A percentile compares a stretch with the other conserved stretches of the same genome.
phyloP scores from a whole-genome alignment of 2,888 invertebrate genomes.

The Homarus gammarus region DNA sequence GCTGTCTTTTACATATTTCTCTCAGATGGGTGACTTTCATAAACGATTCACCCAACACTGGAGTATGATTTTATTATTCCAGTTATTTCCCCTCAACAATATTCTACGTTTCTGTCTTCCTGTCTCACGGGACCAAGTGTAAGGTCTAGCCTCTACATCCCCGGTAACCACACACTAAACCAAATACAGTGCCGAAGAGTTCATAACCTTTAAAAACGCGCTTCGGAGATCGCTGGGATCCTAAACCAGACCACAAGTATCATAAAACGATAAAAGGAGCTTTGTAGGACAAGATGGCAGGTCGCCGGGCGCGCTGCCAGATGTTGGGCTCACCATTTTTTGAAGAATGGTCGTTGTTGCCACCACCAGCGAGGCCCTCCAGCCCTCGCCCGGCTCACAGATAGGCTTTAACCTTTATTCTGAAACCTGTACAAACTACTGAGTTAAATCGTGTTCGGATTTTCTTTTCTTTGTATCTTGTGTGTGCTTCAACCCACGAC shows the following conservation, averaged over 20 bases:
- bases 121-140: no score
- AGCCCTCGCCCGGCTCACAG: not conserved
- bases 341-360: conserved; percentile 10
- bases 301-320: not conserved
- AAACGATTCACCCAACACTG: no score
- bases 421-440: not conserved
- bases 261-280: conserved; percentile 54
- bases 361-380: not conserved
- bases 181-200: conserved; percentile 9
- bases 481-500: no score
- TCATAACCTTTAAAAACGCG: conserved; percentile 15
- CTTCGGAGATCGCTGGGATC: conserved; percentile 16
- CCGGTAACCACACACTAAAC: not conserved
- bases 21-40: no score
- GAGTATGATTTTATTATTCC: no score
- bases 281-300: conserved; percentile 39
- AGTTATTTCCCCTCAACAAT: no score
- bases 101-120: no score
- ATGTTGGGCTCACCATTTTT: not conserved
- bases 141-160: no score
- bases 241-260: conserved; percentile 41
- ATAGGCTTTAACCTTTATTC: not conserved
- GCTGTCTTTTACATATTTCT: no score
- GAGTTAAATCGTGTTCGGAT: no score
- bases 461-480: no score